phyloP scores from a whole-genome alignment of 2,797 vertebrate species.

The Hyperoplus immaculatus region DNA sequence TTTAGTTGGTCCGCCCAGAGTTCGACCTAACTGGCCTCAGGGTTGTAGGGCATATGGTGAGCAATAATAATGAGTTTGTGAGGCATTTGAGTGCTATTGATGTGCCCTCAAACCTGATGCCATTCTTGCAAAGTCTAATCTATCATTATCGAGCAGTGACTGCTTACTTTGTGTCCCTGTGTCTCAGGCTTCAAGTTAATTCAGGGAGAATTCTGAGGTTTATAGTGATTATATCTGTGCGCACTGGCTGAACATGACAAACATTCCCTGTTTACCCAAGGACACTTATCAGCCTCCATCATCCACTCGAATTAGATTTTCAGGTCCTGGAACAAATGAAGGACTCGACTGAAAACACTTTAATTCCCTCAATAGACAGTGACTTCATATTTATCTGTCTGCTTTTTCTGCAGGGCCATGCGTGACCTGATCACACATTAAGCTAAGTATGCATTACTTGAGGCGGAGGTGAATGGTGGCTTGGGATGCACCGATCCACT shows the following conservation, averaged over 20 bases:
- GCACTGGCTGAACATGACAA: constrained; percentile 12
- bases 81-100: constrained; percentile 31
- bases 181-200: constrained; percentile 12
- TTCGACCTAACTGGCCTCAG: neutral
- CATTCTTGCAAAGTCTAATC: constrained; percentile 22
- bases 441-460: constrained; percentile 8
- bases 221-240: constrained; percentile 20
- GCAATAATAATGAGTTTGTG: constrained; percentile 40
- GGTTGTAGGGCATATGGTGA: constrained; percentile 7
- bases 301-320: constrained; percentile 7
- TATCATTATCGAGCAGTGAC: constrained; percentile 7
- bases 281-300: constrained; percentile 20
- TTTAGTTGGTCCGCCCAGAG: neutral
- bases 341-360: constrained; percentile 11
- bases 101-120: constrained; percentile 14
- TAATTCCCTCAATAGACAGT: neutral
- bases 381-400: neutral
- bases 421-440: neutral
- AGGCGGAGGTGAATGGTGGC: neutral
- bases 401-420: neutral
- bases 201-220: constrained; percentile 12
- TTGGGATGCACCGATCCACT: too few species aligned
- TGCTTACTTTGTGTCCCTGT: constrained; percentile 27
- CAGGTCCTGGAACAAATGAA: constrained; percentile 17
- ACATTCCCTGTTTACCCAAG: constrained; percentile 2